A percentile compares a stretch with the other conserved stretches of the same genome.
Evolutionary conservation across 2,888 invertebrate species (phyloP).

Genomic region (Augiades crinisus): DNA sequence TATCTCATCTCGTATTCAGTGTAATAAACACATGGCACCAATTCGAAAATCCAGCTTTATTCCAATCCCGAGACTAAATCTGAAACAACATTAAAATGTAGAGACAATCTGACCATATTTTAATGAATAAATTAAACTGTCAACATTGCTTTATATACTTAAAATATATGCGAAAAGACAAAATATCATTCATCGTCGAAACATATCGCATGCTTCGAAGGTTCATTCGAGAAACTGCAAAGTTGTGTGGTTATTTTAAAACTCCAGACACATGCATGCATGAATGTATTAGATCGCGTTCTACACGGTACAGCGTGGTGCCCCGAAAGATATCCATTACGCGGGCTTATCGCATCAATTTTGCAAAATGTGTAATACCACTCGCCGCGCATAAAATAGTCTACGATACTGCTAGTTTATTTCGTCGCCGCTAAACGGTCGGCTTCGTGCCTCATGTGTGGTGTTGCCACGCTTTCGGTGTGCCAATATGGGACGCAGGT

Average conservation of each 20-base stretch:
- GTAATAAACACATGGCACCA: too few relatives aligned
- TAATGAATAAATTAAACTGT: too few relatives aligned
- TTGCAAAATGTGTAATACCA: constrained; percentile 40
- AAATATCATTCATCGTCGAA: neutral
- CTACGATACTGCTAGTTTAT: constrained; percentile 63
- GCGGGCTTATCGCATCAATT: constrained; percentile 39
- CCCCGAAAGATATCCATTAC: constrained; percentile 24
- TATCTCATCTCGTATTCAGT: too few relatives aligned
- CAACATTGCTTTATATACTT: too few relatives aligned
- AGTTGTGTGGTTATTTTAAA: constrained; percentile 16
- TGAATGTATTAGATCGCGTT: neutral
- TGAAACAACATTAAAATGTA: too few relatives aligned
- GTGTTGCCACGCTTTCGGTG: constrained; percentile 1
- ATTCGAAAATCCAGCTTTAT: too few relatives aligned
- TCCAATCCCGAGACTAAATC: too few relatives aligned
- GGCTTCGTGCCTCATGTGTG: constrained; percentile 34
- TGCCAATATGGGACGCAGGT: neutral
- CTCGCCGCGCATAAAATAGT: constrained; percentile 40
- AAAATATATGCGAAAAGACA: too few relatives aligned
- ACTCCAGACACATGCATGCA: constrained; percentile 11
- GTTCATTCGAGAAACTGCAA: neutral
- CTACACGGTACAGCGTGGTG: constrained; percentile 1
- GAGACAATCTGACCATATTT: too few relatives aligned
- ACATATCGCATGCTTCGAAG: neutral
- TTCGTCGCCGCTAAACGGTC: constrained; percentile 66